Conservation (phyloP, 2,113 vertebrate species). For the Mastomys natalensis region DNA sequence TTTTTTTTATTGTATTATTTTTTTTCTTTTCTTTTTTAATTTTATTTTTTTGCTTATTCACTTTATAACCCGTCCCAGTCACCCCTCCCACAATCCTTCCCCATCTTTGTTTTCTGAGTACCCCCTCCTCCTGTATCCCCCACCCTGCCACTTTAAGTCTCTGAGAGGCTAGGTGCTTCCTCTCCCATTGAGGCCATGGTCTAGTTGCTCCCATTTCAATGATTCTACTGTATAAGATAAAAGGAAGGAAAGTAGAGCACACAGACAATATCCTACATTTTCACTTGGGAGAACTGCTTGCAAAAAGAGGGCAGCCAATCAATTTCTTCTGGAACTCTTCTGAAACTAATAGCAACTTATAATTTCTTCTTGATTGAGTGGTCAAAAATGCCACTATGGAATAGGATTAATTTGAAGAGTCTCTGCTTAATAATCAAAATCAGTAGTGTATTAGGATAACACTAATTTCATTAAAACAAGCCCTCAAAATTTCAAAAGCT, state of each 20-base stretch:
- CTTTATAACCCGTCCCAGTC: no score
- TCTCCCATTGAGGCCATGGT: no score
- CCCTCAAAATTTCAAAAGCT: conserved; percentile 53
- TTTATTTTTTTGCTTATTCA: no score
- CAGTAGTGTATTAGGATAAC: conserved; percentile 35
- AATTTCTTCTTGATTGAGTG: conserved; percentile 63
- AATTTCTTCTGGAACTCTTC: conserved; percentile 42
- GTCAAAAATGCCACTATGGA: conserved; percentile 55
- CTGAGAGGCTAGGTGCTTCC: no score
- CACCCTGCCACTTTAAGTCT: no score
- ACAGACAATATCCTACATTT: conserved; percentile 18
- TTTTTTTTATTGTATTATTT: no score
- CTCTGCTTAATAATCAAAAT: conserved; percentile 52
- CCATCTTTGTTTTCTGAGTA: no score
- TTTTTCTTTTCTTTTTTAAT: no score
- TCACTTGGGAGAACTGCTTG: conserved; percentile 48
- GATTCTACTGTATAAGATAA: conserved; percentile 32
- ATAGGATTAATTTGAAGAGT: conserved; percentile 62
- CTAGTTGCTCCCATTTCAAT: not conserved
- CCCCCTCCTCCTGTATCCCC: no score
- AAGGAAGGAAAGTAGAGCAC: not conserved
- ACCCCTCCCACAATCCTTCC: no score
- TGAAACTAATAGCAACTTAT: conserved; percentile 43
- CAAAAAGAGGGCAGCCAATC: conserved; percentile 10
- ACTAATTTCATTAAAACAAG: conserved; percentile 61